Base-by-base conservation (phyloP, 2,113 vertebrate species). In the Pangasianodon hypophthalmus region DNA sequence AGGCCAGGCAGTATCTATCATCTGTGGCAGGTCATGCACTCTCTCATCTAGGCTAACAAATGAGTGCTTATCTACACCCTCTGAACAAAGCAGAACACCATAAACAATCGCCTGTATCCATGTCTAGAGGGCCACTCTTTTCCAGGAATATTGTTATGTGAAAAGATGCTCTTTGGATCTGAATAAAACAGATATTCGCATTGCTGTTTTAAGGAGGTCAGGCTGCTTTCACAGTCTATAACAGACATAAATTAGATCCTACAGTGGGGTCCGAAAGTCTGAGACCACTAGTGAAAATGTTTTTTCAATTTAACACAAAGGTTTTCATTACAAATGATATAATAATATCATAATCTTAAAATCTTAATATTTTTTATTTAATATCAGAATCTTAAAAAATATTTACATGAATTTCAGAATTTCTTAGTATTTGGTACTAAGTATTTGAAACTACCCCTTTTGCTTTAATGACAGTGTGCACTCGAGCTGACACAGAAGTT, bases 1-100 rank as follows among this genome's bases (percentile, higher is more conserved):
- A 77, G 60, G 5, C 56, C 56, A 62, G 21, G 71, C 16, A 50
- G 8, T 84, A 48, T 87, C 54, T 19, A 75, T 84, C 54, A 87
- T 64, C 29, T 82, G 41, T 60, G 88, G 67, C 88, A 79, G 69
- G 83, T 85, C 88, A 89, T 79, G 56, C 73, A 80, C 82, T 8
- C 54, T 60, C 58, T 71, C 14, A 52, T 85, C 69, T 58, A 85
- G 58, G 67, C 60, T 54, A 89, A 44, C 54, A 75, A 89, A 85
- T 58, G 50, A 89, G 21, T 41, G 71, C 54, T 64, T 89, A 85
- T 85, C 44, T 62, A 71, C 62, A 56, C 24, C 6, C 62, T 84
- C 48, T 29, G 13, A 32, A 58, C 26, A 67, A 37, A 80, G 4
- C 85, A 86, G 24, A 4, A 87, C 67, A 87, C 67, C 64, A 88